phyloP scores from a whole-genome alignment of 1,140 invertebrate species.

The Phthorimaea operculella region DNA sequence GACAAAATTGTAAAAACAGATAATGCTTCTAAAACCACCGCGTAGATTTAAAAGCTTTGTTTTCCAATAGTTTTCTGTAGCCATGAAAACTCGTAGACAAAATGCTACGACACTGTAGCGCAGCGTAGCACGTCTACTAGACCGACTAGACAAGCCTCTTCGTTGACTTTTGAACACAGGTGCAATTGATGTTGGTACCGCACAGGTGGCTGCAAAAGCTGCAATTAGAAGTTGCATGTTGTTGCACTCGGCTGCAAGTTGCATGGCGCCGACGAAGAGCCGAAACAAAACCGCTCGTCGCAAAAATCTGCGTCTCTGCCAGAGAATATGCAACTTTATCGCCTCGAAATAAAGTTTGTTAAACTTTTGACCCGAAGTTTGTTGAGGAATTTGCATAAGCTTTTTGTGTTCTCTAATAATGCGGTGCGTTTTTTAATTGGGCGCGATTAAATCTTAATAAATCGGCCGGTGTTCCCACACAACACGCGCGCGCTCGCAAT shows the following conservation, averaged over 20 bases:
- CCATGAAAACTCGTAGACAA: no score
- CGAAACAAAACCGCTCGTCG: no score
- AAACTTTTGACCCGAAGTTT: neutral
- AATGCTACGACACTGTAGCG: neutral
- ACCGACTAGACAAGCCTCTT: neutral
- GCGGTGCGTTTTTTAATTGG: conserved; percentile 56
- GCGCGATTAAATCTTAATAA: conserved; percentile 60
- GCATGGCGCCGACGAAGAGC: neutral
- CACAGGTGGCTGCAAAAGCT: no score
- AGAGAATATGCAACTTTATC: no score
- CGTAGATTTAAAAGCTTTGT: no score
- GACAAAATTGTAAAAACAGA: no score
- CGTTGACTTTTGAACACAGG: no score
- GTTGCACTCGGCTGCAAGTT: conserved; percentile 6
- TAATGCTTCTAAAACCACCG: no score
- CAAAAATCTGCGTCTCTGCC: no score
- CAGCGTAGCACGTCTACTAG: neutral
- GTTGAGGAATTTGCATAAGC: conserved; percentile 31
- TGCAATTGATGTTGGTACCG: no score
- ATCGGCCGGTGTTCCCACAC: conserved; percentile 48
- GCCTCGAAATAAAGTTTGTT: no score
- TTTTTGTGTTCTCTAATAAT: conserved; percentile 42
- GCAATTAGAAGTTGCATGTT: neutral
- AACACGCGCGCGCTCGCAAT: conserved; percentile 36
- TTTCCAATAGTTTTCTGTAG: no score